Conservation (phyloP, 2,113 vertebrate genomes). For the Onychostruthus taczanowskii region DNA sequence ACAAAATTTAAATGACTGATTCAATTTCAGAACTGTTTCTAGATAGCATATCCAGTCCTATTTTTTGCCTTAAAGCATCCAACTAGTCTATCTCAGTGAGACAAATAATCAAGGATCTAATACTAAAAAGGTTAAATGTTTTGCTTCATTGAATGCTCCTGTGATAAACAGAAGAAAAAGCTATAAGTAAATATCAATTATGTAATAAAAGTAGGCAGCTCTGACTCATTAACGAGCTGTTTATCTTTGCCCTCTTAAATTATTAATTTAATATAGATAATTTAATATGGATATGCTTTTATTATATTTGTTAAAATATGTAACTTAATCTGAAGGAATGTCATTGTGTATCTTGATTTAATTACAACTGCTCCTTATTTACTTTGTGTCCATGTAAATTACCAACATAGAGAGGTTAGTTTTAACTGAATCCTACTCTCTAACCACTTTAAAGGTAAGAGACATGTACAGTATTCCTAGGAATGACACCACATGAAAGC, state of each 20-base stretch:
- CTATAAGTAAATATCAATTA: not conserved
- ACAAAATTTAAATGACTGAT: not conserved
- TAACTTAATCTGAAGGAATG: not conserved
- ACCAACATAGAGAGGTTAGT: not conserved
- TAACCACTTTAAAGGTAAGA: not conserved
- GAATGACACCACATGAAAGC: not conserved
- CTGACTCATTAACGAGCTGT: not conserved
- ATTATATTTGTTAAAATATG: not conserved
- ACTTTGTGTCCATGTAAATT: not conserved
- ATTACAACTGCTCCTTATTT: not conserved
- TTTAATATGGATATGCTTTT: not conserved
- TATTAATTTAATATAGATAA: not conserved
- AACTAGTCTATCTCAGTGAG: not conserved
- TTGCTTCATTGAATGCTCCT: not conserved
- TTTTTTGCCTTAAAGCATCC: not conserved
- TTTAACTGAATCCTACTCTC: not conserved
- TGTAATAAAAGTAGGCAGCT: not conserved
- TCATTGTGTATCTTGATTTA: not conserved
- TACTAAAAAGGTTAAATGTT: not conserved
- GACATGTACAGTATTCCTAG: not conserved
- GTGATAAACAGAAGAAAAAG: not conserved
- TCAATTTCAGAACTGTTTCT: not conserved
- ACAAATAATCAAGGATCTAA: not conserved
- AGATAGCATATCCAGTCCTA: not conserved
- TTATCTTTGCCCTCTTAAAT: not conserved